Evolutionary conservation across 2,113 vertebrate genomes (phyloP), one percentile per base, ranked within the genome.

Genomic region (Trogon surrucura): DNA sequence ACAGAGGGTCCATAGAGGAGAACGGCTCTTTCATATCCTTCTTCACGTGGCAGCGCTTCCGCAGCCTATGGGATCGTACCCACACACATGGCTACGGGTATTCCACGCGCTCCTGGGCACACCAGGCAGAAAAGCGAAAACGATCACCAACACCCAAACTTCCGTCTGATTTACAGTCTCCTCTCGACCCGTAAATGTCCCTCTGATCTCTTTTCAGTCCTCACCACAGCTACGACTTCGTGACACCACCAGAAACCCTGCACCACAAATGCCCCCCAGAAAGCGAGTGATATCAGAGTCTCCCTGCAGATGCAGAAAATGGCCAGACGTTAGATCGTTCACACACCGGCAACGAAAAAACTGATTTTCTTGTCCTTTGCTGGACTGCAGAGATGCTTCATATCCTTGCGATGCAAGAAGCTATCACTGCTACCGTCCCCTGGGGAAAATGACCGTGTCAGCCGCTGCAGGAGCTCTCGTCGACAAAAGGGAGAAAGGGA

Each of bases 351-450:
- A 10, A 26, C 23, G 25, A 14, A 6, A 64, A 41, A 56, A 15
- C 16, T 6, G 7, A 5, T 23, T 32, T 62, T 5, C 71, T 2
- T 8, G 36, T 34, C 47, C 79, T 66, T n/a, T 15, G 21, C 0
- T 4, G 22, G 27, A 21, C 32, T 45, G 45, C 1, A 45, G 51
- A 53, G 41, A 50, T 29, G 36, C 29, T 51, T 69, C 48, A 3
- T 19, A 21, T 15, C 73, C 57, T 65, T 0, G 1, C 57, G 26
- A 8, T 5, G 17, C 21, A 16, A 11, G 0, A 15, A 44, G 17
- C 0, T 2, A 14, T 10, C 51, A 3, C 23, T 1, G 3, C 27
- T 30, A 14, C 5, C 2, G n/a, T 26, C n/a, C n/a, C 27, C 48
- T 21, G 72, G 20, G 41, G 9, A n/a, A 65, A 71, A 27, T 1